phyloP scores from a whole-genome alignment of 2,888 invertebrate genomes.

The Pristionchus arcanus region DNA sequence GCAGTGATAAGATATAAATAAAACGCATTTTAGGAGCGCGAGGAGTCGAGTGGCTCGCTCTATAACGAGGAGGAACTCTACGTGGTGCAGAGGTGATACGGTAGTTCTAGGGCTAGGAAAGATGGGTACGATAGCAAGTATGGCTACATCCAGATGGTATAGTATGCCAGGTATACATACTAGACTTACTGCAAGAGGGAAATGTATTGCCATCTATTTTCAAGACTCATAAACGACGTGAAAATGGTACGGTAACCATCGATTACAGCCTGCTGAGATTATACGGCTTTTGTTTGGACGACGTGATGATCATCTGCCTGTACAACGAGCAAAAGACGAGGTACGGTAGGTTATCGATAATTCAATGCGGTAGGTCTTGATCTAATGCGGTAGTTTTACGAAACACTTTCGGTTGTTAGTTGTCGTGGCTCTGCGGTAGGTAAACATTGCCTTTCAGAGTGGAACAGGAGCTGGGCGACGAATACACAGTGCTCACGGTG shows the following conservation, averaged over 20 bases:
- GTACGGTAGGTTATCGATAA: neutral
- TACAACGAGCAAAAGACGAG: conserved; percentile 41
- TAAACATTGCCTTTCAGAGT: neutral
- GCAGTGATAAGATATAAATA: neutral
- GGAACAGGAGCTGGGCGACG: neutral
- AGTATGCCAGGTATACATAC: too few species aligned
- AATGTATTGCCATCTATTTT: too few species aligned
- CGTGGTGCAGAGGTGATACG: neutral
- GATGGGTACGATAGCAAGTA: too few species aligned
- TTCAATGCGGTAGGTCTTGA: neutral
- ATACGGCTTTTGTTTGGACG: too few species aligned
- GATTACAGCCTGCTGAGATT: neutral
- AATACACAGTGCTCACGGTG: neutral
- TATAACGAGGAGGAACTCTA: neutral
- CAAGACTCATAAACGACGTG: too few species aligned
- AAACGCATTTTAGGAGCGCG: neutral
- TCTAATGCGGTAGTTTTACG: too few species aligned
- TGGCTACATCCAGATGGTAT: too few species aligned
- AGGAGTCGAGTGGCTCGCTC: neutral
- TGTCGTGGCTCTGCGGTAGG: neutral
- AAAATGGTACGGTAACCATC: too few species aligned
- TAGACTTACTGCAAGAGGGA: too few species aligned
- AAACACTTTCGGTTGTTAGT: too few species aligned
- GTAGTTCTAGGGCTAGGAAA: too few species aligned
- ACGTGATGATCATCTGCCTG: conserved; percentile 39